Percentiles rank a stretch among this genome's conserved stretches.
These are phyloP conservation scores for Montipora sp. DNA, from an alignment of 64 coral and sea anemone genomes.

Conservation along the genomic window DNA sequence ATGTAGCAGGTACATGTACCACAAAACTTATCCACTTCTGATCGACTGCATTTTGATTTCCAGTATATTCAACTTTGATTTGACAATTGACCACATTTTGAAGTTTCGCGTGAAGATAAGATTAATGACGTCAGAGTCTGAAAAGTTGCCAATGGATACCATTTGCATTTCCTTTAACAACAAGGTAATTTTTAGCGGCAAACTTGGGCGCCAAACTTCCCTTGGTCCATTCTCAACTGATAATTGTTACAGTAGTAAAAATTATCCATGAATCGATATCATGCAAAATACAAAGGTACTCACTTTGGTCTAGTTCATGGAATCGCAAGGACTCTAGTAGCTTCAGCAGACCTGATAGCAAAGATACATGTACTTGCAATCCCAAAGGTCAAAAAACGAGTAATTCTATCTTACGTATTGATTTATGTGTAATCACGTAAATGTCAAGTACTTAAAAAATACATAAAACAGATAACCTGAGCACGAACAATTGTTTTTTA, in stretches of 20 bases:
- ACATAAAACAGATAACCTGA: too few relatives aligned
- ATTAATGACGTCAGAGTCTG: neutral
- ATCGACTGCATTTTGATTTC: neutral
- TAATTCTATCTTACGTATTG: too few relatives aligned
- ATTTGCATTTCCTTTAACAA: neutral
- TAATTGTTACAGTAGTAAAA: neutral
- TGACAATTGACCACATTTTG: neutral
- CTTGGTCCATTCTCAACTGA: neutral
- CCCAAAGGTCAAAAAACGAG: too few relatives aligned
- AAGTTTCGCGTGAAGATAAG: neutral
- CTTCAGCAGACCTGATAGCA: too few relatives aligned
- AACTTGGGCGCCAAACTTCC: neutral
- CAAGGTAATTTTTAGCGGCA: neutral
- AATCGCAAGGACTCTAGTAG: too few relatives aligned
- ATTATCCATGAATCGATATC: too few relatives aligned
- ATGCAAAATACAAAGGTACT: too few relatives aligned
- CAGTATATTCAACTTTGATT: neutral
- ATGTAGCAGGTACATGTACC: neutral
- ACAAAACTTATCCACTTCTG: neutral
- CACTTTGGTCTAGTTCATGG: too few relatives aligned
- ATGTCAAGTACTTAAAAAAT: too few relatives aligned
- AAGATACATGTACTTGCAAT: too few relatives aligned
- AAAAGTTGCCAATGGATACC: neutral
- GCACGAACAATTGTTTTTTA: too few relatives aligned
- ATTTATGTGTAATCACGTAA: too few relatives aligned